phyloP scores from a whole-genome alignment of 2,113 vertebrate genomes.

The Xerus inauris region DNA sequence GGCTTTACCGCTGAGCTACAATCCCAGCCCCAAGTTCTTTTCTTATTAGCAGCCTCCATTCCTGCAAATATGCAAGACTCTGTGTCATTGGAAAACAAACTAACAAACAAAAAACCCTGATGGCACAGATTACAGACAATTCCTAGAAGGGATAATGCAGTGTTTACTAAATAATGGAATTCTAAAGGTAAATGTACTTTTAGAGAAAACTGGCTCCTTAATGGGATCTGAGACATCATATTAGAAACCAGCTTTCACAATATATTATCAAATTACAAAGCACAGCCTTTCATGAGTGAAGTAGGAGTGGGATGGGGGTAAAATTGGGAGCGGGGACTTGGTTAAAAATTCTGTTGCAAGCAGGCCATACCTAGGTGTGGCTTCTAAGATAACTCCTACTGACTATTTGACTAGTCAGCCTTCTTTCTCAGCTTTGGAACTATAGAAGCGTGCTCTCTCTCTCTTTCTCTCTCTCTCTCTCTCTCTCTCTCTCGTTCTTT shows the following conservation, averaged over 20 bases:
- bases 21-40: no score
- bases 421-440: constrained; percentile 77
- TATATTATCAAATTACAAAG: constrained; percentile 86
- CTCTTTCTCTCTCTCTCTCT: constrained; percentile 79
- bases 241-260: constrained; percentile 85
- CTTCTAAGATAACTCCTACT: constrained; percentile 68
- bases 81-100: constrained; percentile 80
- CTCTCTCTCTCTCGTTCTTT: constrained; percentile 78
- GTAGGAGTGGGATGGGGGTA: constrained; percentile 36
- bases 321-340: constrained; percentile 35
- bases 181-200: constrained; percentile 80
- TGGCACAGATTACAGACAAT: constrained; percentile 79
- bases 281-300: constrained; percentile 52
- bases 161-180: constrained; percentile 68
- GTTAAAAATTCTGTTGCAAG: constrained; percentile 80
- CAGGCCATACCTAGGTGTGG: constrained; percentile 52
- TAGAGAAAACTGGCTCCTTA: constrained; percentile 77
- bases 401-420: no score
- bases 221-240: constrained; percentile 81
- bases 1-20: no score
- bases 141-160: constrained; percentile 78
- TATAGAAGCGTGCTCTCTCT: constrained; percentile 67
- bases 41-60: constrained; percentile 79
- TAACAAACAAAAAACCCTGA: constrained; percentile 24
- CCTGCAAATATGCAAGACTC: constrained; percentile 67